Evolutionary conservation across 2,113 vertebrate genomes (phyloP), one percentile per base, ranked within the genome.

Genomic region (Fregetta grallaria): DNA sequence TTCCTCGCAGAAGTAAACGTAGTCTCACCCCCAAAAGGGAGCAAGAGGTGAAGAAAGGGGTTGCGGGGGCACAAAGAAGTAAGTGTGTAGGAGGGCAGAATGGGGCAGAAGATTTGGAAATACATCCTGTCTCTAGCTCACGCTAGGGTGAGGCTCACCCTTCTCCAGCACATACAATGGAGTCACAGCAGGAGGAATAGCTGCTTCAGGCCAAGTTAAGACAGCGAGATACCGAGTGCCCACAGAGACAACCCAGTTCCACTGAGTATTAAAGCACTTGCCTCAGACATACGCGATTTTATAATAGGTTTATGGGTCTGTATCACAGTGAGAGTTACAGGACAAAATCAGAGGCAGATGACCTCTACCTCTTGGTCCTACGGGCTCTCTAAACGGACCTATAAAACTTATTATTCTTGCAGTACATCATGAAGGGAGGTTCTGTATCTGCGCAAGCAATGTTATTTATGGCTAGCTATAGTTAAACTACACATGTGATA

Each of bases 141-240:
- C 6, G 19, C 62, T 4, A 11, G n/a, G 40, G 34, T 0, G 17
- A 42, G 29, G 52, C 36, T 72, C 30, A 11, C 55, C 42, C 10
- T 21, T 1, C 5, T 10, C 14, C 47, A 32, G 34, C 27, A 6
- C 8, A 2, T 4, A 7, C 3, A 25, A 6, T 0, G 2, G 6
- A 21, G 40, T 9, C 58, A 6, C 9, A 7, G 52, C 30, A 26
- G 22, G 10, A 79, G 34, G 36, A 56, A 9, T 0, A 2, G 50
- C 44, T 32, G 73, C 52, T 38, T 25, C 58, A 11, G 5, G 56
- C 18, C 32, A 6, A 38, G 22, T 4, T 12, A 19, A 3, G 21
- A 6, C 42, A 19, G 49, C 2, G 4, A 49, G 56, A 22, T 10
- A 6, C 36, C 8, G 2, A 13, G 45, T 7, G 45, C 45, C 67